Conservation (phyloP, 2,113 vertebrate genomes). For the Callipepla squamata region DNA sequence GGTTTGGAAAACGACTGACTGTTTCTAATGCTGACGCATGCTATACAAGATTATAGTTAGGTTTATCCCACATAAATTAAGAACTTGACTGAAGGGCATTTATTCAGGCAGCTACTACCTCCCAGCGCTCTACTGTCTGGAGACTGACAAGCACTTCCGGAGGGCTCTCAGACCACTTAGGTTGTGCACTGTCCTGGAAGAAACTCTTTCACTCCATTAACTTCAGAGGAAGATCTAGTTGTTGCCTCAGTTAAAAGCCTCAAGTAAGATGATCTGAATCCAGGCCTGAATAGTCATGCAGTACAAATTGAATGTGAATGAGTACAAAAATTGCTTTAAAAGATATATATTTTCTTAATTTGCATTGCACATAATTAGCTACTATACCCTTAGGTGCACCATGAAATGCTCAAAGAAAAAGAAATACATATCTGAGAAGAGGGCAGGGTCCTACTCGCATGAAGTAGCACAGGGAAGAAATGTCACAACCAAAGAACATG, state of each 20-base stretch:
- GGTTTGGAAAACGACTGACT: neutral
- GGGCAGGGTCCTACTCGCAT: neutral
- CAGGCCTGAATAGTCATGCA: slow-evolving; percentile 10
- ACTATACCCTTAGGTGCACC: neutral
- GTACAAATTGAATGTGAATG: neutral
- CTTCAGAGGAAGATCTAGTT: neutral
- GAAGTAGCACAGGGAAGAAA: neutral
- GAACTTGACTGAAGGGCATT: neutral
- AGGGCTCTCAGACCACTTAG: neutral
- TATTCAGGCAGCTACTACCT: neutral
- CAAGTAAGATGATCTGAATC: neutral
- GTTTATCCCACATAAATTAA: neutral
- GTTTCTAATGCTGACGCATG: neutral
- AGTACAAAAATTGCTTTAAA: neutral
- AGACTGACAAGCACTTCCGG: slow-evolving; percentile 9
- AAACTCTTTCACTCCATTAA: slow-evolving; percentile 48
- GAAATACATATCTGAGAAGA: neutral
- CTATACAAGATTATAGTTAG: neutral
- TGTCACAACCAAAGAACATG: neutral
- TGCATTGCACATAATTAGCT: neutral
- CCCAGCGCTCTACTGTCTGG: neutral
- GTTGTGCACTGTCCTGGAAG: neutral
- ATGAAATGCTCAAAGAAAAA: neutral
- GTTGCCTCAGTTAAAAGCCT: slow-evolving; percentile 41
- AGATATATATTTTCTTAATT: neutral